phyloP scores from a whole-genome alignment of 2,797 vertebrate genomes.

The Cichlasoma orientale region DNA sequence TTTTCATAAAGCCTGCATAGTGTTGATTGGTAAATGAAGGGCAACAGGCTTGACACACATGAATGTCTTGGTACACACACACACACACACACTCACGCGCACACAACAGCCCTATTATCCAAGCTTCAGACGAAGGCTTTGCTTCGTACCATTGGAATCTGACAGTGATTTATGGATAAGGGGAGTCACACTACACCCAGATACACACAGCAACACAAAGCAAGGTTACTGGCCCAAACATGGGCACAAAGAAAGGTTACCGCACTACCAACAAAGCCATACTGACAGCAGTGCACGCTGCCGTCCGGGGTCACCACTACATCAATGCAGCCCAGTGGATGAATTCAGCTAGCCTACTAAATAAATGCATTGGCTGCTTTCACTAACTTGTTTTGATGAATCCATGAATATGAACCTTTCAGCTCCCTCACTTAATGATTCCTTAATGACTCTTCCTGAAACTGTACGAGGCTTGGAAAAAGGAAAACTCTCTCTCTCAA shows the following conservation, averaged over 20 bases:
- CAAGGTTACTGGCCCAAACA: slow-evolving; percentile 76
- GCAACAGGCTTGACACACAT: slow-evolving; percentile 57
- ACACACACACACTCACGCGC: slow-evolving; percentile 1
- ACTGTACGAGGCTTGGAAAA: slow-evolving; percentile 16
- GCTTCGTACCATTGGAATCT: slow-evolving; percentile 75
- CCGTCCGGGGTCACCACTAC: slow-evolving; percentile 65
- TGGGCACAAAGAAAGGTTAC: slow-evolving; percentile 74
- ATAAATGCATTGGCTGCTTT: slow-evolving; percentile 48
- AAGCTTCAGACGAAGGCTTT: slow-evolving; percentile 63
- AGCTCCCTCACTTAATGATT: slow-evolving; percentile 40
- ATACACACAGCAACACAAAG: slow-evolving; percentile 74
- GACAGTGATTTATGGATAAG: slow-evolving; percentile 82
- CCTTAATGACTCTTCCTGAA: slow-evolving; percentile 58
- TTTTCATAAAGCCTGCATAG: slow-evolving; percentile 72
- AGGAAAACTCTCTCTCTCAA: neutral
- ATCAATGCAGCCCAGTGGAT: slow-evolving; percentile 46
- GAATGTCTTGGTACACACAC: slow-evolving; percentile 3
- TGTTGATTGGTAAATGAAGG: slow-evolving; percentile 67
- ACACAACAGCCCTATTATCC: slow-evolving; percentile 65
- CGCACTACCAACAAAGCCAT: slow-evolving; percentile 65
- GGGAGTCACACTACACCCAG: slow-evolving; percentile 75
- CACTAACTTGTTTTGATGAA: slow-evolving; percentile 68
- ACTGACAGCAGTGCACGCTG: slow-evolving; percentile 57
- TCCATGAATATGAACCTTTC: slow-evolving; percentile 59
- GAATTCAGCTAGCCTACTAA: slow-evolving; percentile 47